Conservation (phyloP, 1,140 invertebrate genomes). For the Dufourea novaeangliae region DNA sequence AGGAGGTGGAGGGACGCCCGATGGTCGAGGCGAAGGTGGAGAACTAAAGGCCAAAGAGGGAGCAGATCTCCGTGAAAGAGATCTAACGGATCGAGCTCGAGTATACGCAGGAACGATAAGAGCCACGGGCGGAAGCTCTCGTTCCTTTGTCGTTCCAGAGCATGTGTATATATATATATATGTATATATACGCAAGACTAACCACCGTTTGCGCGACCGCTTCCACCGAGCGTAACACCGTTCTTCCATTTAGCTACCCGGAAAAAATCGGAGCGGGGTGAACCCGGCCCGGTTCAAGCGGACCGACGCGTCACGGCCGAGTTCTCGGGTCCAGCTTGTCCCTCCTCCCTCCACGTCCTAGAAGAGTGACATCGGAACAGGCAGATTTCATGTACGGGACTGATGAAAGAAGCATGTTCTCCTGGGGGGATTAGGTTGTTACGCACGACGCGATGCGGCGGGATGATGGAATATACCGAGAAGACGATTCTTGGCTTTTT, state of each 20-base stretch:
- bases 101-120: conserved; percentile 60
- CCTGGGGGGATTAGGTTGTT: background rate
- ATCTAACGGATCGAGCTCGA: conserved; percentile 62
- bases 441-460: background rate
- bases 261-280: conserved; percentile 62
- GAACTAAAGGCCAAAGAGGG: conserved; percentile 60
- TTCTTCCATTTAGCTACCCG: conserved; percentile 78
- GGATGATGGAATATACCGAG: background rate
- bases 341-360: background rate
- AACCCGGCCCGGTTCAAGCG: conserved; percentile 31
- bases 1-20: conserved; percentile 4
- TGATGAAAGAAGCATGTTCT: background rate
- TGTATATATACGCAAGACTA: conserved; percentile 55
- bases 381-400: background rate
- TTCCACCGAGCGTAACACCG: conserved; percentile 66
- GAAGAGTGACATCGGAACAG: background rate
- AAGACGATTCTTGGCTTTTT: background rate
- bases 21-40: conserved; percentile 2
- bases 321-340: background rate
- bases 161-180: conserved; percentile 52
- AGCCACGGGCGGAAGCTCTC: conserved; percentile 59
- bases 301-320: conserved; percentile 16
- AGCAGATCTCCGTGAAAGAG: conserved; percentile 62
- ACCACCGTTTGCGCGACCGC: conserved; percentile 44
- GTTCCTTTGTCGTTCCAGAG: conserved; percentile 62